Percentiles rank a stretch among this genome's conserved stretches.
Evolutionary conservation across 2,888 invertebrate genomes (phyloP).

Genomic region (Girardia tigrina): DNA sequence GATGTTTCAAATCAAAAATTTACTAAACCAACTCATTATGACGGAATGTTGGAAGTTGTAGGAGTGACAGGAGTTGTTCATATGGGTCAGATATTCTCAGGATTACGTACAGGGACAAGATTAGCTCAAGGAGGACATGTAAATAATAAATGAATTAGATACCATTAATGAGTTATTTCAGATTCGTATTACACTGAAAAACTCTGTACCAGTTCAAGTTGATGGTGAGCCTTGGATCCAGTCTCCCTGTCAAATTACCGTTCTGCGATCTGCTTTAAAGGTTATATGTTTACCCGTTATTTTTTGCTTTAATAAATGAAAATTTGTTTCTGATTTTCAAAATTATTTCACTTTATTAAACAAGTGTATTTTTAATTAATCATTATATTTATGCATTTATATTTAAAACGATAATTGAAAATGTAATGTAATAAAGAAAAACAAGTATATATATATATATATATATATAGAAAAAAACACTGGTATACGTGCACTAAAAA

Average conservation of each 20-base stretch:
- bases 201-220: conserved; percentile 95
- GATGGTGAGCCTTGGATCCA: conserved; percentile 99
- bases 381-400: too few species aligned
- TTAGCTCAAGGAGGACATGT: conserved; percentile 80
- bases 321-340: too few species aligned
- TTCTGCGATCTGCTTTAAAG: conserved; percentile 93
- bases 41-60: conserved; percentile 94
- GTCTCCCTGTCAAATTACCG: conserved; percentile 90
- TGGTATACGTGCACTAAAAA: too few species aligned
- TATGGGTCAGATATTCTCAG: conserved; percentile 83
- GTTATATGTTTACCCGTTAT: too few species aligned
- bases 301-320: too few species aligned
- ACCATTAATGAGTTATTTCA: conserved; percentile 52
- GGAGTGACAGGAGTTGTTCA: conserved; percentile 97
- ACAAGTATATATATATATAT: too few species aligned
- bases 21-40: conserved; percentile 95
- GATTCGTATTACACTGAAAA: conserved; percentile 87
- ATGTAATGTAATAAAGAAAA: too few species aligned
- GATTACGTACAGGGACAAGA: conserved; percentile 83
- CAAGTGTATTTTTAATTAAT: too few species aligned
- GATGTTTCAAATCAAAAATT: conserved; percentile 69
- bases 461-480: too few species aligned
- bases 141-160: conserved; percentile 40
- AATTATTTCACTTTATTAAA: too few species aligned
- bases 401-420: too few species aligned